These are phyloP conservation scores for Prorops nasuta DNA, from an alignment of 1,140 invertebrate species.

Conservation along the genomic window DNA sequence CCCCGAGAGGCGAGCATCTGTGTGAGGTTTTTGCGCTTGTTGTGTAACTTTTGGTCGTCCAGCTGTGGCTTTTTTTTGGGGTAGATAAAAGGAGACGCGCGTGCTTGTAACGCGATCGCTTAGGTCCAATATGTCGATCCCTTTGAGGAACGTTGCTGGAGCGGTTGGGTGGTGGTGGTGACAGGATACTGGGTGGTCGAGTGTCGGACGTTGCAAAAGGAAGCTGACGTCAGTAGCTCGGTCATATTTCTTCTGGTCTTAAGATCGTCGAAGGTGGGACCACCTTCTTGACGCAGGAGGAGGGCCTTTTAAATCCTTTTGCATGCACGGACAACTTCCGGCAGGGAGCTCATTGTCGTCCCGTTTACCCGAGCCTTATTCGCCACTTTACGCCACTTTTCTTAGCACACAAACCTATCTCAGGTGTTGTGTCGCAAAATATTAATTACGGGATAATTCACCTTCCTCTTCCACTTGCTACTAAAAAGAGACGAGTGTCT, in stretches of 20 bases:
- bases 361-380: no score
- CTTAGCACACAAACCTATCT: no score
- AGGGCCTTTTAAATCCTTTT: constrained; percentile 17
- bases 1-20: no score
- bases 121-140: constrained; percentile 21
- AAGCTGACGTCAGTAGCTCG: constrained; percentile 39
- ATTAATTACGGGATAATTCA: no score
- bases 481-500: no score
- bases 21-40: no score
- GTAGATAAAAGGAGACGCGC: constrained; percentile 13
- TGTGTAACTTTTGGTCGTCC: no score
- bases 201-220: constrained; percentile 40
- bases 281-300: constrained; percentile 20
- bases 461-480: no score
- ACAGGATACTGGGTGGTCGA: constrained; percentile 53
- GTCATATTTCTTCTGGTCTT: constrained; percentile 49
- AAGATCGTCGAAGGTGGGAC: constrained; percentile 30
- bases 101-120: constrained; percentile 25
- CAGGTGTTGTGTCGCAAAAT: no score
- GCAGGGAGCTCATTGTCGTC: constrained; percentile 7
- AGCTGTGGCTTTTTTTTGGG: no score
- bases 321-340: constrained; percentile 22
- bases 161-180: constrained; percentile 41
- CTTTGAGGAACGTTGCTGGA: constrained; percentile 25
- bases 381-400: no score